Evolutionary conservation across 2,797 vertebrate species (phyloP).

Genomic region (Eidolon dupreanum): DNA sequence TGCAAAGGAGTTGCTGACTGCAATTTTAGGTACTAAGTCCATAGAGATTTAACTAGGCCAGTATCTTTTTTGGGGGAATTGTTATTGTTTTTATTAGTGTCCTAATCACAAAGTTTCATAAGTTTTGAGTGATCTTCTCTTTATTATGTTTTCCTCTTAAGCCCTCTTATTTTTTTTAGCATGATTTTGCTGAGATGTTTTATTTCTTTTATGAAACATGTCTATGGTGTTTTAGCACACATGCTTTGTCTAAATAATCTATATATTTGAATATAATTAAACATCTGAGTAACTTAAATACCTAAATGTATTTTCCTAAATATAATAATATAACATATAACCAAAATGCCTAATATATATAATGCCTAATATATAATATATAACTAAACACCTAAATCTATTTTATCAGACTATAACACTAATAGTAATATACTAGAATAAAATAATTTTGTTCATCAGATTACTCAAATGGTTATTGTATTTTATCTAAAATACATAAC

Average conservation of each 20-base stretch:
- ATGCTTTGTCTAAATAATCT: neutral
- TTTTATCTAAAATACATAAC: neutral
- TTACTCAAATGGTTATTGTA: neutral
- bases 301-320: neutral
- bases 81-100: neutral
- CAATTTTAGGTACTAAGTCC: neutral
- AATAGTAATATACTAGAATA: neutral
- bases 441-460: constrained; percentile 30
- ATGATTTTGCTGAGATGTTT: neutral
- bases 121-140: neutral
- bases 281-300: neutral
- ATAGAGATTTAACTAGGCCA: neutral
- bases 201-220: neutral
- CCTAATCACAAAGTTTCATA: neutral
- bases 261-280: neutral
- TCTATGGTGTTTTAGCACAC: neutral
- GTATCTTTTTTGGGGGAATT: neutral
- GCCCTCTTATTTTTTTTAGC: constrained; percentile 7
- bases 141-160: neutral
- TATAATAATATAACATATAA: constrained; percentile 2
- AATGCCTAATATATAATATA: neutral
- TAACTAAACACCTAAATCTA: neutral
- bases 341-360: neutral
- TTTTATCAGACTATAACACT: neutral
- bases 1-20: neutral